Conservation (phyloP, 53 echinoderm and acorn worm genomes). For the Paelopatides confundens region DNA sequence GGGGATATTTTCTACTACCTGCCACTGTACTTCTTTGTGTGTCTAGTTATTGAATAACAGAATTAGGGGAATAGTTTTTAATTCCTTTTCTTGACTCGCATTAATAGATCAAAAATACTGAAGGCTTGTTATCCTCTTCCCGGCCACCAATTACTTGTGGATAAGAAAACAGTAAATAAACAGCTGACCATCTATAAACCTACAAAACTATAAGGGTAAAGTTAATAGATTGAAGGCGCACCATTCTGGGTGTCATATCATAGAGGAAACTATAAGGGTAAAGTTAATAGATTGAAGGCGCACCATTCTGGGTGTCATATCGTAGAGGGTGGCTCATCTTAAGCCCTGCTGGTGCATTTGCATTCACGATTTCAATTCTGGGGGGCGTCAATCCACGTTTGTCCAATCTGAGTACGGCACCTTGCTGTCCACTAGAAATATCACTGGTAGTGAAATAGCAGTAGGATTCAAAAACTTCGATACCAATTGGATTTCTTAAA, state of each 20-base stretch:
- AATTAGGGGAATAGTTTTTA: too few relatives aligned
- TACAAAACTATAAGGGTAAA: too few relatives aligned
- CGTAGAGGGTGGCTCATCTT: slow-evolving; percentile 15
- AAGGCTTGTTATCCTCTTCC: too few relatives aligned
- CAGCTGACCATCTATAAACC: too few relatives aligned
- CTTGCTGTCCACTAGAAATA: neutral
- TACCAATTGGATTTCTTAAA: slow-evolving; percentile 59
- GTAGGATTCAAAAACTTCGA: slow-evolving; percentile 84
- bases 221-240: neutral
- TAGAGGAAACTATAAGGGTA: too few relatives aligned
- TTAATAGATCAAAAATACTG: too few relatives aligned
- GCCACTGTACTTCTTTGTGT: too few relatives aligned
- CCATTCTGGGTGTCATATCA: neutral
- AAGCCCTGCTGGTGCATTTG: neutral
- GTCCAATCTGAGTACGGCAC: neutral
- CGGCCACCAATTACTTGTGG: too few relatives aligned
- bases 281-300: neutral
- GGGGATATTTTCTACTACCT: too few relatives aligned
- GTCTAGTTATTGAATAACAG: too few relatives aligned
- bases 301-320: neutral
- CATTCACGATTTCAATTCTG: neutral
- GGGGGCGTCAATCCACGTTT: neutral
- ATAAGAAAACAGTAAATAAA: too few relatives aligned
- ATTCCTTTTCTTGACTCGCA: too few relatives aligned
- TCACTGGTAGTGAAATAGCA: slow-evolving; percentile 75